phyloP scores from a whole-genome alignment of 2,888 invertebrate species.

The Apantesis nais region DNA sequence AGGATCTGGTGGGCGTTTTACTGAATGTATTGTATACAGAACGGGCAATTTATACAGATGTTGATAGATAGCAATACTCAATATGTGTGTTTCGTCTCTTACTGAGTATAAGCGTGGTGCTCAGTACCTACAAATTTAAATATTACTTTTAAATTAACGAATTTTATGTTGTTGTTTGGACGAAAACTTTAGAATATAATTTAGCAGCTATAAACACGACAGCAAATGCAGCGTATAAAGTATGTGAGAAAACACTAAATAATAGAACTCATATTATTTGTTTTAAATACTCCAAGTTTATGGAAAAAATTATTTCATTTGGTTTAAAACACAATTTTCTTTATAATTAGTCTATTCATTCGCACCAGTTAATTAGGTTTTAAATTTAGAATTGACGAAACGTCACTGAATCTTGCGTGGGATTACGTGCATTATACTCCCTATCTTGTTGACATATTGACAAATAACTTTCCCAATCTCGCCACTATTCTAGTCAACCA shows the following conservation, averaged over 20 bases:
- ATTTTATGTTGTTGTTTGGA: background rate
- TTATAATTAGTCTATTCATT: conserved; percentile 7
- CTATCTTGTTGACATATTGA: conserved; percentile 75
- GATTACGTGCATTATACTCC: conserved; percentile 60
- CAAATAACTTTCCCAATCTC: conserved; percentile 76
- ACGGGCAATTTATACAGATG: conserved; percentile 37
- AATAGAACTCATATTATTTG: too few species aligned
- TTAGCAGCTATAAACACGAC: background rate
- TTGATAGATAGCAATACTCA: conserved; percentile 13
- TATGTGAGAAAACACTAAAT: too few species aligned
- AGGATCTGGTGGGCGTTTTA: conserved; percentile 53
- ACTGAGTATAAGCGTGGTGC: background rate
- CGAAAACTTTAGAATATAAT: background rate
- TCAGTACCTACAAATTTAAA: background rate
- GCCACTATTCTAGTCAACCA: conserved; percentile 47
- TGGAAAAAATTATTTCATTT: background rate
- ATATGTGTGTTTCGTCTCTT: background rate
- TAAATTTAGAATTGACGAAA: conserved; percentile 58
- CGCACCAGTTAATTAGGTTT: conserved; percentile 24
- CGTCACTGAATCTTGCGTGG: conserved; percentile 48
- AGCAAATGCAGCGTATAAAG: too few species aligned
- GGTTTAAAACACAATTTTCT: background rate
- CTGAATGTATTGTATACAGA: conserved; percentile 47
- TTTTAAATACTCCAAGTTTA: too few species aligned
- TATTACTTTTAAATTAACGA: background rate